Percentiles rank a stretch among this genome's conserved stretches.
Evolutionary conservation across 53 echinoderm and acorn worm species (phyloP).

Genomic region (Astropecten irregularis): DNA sequence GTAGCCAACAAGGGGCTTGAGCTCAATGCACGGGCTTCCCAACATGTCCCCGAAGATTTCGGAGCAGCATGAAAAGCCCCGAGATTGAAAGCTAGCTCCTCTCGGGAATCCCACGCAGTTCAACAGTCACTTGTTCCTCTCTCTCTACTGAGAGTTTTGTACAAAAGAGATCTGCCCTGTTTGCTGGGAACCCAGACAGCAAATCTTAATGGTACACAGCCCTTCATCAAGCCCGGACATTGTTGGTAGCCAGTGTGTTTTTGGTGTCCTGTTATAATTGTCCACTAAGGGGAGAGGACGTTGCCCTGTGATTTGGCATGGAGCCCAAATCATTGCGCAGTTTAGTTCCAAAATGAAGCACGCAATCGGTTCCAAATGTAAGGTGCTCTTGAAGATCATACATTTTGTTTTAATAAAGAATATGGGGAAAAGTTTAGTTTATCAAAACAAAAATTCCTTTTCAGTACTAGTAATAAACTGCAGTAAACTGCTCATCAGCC

Average conservation of each 20-base stretch:
- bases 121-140: constrained; percentile 56
- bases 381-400: too few species aligned
- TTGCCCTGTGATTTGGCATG: constrained; percentile 28
- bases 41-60: constrained; percentile 19
- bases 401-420: too few species aligned
- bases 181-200: constrained; percentile 6
- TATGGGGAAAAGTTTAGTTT: too few species aligned
- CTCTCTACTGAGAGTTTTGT: constrained; percentile 11
- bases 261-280: background rate
- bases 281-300: background rate
- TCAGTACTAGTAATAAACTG: too few species aligned
- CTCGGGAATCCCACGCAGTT: constrained; percentile 5
- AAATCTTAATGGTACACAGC: constrained; percentile 42
- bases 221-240: background rate
- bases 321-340: background rate
- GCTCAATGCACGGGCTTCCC: background rate
- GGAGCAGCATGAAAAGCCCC: background rate
- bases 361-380: too few species aligned
- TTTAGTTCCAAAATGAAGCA: too few species aligned
- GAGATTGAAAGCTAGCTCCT: background rate
- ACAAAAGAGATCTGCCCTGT: background rate
- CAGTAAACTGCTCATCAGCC: too few species aligned
- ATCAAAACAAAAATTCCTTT: too few species aligned
- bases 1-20: constrained; percentile 1
- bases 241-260: background rate